phyloP scores from a whole-genome alignment of 1,140 invertebrate genomes.

The Hirudo medicinalis region DNA sequence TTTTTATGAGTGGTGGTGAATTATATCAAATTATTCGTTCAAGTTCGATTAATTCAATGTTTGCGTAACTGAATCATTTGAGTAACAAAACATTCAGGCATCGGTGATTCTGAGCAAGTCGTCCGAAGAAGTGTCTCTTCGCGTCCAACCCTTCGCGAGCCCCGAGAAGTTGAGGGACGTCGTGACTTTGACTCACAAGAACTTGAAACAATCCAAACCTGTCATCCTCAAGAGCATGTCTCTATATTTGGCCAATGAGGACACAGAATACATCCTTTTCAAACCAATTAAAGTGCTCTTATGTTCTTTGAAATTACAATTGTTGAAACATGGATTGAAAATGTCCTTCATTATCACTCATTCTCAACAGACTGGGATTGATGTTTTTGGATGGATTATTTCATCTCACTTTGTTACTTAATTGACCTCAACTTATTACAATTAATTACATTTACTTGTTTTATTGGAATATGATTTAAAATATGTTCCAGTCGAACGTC shows the following conservation, averaged over 20 bases:
- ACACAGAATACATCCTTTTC: conserved; percentile 89
- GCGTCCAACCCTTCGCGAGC: conserved; percentile 43
- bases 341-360: no score
- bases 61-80: no score
- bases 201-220: conserved; percentile 65
- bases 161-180: conserved; percentile 41
- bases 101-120: conserved; percentile 36
- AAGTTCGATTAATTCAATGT: no score
- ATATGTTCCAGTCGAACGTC: conserved; percentile 62
- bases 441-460: no score
- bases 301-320: no score
- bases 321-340: no score
- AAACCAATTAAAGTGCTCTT: conserved; percentile 58
- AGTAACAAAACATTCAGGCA: conserved; percentile 29
- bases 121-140: conserved; percentile 32
- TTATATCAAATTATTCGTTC: no score
- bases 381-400: no score
- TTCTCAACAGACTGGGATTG: no score
- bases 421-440: no score
- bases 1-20: no score
- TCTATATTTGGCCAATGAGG: conserved; percentile 83
- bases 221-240: conserved; percentile 73
- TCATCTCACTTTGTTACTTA: no score
- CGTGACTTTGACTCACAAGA: conserved; percentile 45
- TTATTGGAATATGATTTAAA: background rate